Base-by-base conservation (phyloP, 2,797 vertebrate genomes). In the Coilia nasus region DNA sequence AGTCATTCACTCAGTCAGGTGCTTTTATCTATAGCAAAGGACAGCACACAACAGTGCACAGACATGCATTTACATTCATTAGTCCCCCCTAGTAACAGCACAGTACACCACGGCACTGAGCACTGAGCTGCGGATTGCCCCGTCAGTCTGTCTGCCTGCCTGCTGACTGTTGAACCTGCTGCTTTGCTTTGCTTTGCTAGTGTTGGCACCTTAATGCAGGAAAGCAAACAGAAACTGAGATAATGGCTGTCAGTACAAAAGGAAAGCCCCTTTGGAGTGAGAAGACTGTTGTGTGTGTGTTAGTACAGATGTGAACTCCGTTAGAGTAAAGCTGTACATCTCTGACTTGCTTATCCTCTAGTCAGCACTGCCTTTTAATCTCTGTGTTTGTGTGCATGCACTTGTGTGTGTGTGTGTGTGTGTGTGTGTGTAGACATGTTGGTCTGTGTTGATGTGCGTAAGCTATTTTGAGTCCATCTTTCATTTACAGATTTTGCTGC, bases 401-500 rank as follows among this genome's bases (percentile, higher is more conserved):
- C 35, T n/a, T 25, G n/a, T 64, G 21, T 60, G 59, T n/a, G 59
- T 60, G 56, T 60, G 59, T 25, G n/a, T 25, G 60, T 64, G 12
- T 54, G 12, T 54, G 64, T 71, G 64, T 71, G 28, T 71, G 64
- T 71, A 12, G 28, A 41, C 4, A 75, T 31, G 19, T 7, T 59
- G 17, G 57, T 21, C 57, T 59, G 17, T 59, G 67, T 35, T 75
- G 67, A 31, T 75, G 67, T 41, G 31, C 15, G 67, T 75, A 75
- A 35, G 67, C 67, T 75, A 75, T 75, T 75, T 75, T 75, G 35
- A 75, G 67, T 35, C 67, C 67, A 75, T 35, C 67, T 75, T 35
- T 75, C 67, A 19, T 35, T 67, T 67, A 67, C 62, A 31, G 62
- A 67, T 67, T 75, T 75, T 6, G 28, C 67, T 75, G 15, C 67